Conservation (phyloP, 2,888 invertebrate genomes). For the Odontocerum albicorne region DNA sequence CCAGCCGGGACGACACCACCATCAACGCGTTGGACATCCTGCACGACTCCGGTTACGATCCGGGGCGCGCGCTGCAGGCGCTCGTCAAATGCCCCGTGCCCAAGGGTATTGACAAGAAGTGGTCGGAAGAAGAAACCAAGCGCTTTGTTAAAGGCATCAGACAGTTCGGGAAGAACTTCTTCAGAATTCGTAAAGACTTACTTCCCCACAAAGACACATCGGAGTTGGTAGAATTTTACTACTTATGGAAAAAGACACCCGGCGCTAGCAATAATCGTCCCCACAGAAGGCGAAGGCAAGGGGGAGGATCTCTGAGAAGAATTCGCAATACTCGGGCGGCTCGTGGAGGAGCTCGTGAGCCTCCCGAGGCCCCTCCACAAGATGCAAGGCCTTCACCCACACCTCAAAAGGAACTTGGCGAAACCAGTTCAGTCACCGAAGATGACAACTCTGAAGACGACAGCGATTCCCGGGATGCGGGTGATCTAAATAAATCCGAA, state of each 20-base stretch:
- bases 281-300: slow-evolving; percentile 85
- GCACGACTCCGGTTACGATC: slow-evolving; percentile 96
- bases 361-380: slow-evolving; percentile 61
- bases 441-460: slow-evolving; percentile 95
- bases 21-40: slow-evolving; percentile 95
- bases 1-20: slow-evolving; percentile 95
- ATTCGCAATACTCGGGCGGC: slow-evolving; percentile 88
- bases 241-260: slow-evolving; percentile 99
- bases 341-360: slow-evolving; percentile 75
- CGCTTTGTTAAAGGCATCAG: slow-evolving; percentile 97
- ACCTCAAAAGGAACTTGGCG: slow-evolving; percentile 65
- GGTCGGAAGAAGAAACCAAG: slow-evolving; percentile 98
- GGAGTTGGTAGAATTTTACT: slow-evolving; percentile 97
- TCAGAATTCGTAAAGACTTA: slow-evolving; percentile 94
- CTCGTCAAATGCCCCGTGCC: slow-evolving; percentile 96
- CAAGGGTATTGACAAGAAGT: slow-evolving; percentile 96
- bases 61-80: slow-evolving; percentile 93
- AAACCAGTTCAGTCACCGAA: slow-evolving; percentile 80
- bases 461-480: slow-evolving; percentile 89
- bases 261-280: slow-evolving; percentile 96
- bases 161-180: slow-evolving; percentile 99
- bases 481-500: slow-evolving; percentile 78
- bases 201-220: slow-evolving; percentile 96
- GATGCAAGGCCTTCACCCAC: slow-evolving; percentile 67
- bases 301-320: slow-evolving; percentile 83